Evolutionary conservation across 2,888 invertebrate species (phyloP).

Genomic region (Synanthedon andrenaeformis): DNA sequence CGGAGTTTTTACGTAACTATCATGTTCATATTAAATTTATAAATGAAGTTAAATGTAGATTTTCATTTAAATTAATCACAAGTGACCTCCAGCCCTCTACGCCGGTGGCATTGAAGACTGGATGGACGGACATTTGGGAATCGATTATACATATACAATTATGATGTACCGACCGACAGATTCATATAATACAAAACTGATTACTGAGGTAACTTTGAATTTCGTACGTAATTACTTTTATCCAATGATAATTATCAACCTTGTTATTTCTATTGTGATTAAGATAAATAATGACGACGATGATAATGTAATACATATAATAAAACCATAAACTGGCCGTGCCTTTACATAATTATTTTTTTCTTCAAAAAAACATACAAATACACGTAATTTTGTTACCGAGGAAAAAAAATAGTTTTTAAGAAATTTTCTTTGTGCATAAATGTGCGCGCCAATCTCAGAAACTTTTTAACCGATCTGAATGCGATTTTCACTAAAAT

Average conservation of each 20-base stretch:
- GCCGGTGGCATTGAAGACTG: conserved; percentile 63
- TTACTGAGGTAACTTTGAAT: conserved; percentile 33
- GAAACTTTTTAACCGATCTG: too few relatives aligned
- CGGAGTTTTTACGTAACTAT: conserved; percentile 49
- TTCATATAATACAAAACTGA: conserved; percentile 32
- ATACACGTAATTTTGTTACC: too few relatives aligned
- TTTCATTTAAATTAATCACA: too few relatives aligned
- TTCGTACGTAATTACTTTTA: not conserved
- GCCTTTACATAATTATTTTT: too few relatives aligned
- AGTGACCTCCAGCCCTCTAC: conserved; percentile 33
- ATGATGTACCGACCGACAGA: conserved; percentile 53
- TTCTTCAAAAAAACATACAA: too few relatives aligned
- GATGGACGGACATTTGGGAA: conserved; percentile 56
- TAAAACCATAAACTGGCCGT: too few relatives aligned
- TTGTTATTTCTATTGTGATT: not conserved
- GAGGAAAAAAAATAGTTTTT: too few relatives aligned
- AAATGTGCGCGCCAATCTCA: too few relatives aligned
- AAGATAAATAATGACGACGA: too few relatives aligned
- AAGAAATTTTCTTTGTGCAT: too few relatives aligned
- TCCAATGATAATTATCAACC: not conserved
- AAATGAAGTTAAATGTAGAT: not conserved
- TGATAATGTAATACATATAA: too few relatives aligned
- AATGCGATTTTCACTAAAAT: too few relatives aligned
- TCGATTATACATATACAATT: conserved; percentile 56
- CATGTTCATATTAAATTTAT: not conserved